phyloP scores from a whole-genome alignment of 2,888 invertebrate genomes.

The Athripsodes cinereus region DNA sequence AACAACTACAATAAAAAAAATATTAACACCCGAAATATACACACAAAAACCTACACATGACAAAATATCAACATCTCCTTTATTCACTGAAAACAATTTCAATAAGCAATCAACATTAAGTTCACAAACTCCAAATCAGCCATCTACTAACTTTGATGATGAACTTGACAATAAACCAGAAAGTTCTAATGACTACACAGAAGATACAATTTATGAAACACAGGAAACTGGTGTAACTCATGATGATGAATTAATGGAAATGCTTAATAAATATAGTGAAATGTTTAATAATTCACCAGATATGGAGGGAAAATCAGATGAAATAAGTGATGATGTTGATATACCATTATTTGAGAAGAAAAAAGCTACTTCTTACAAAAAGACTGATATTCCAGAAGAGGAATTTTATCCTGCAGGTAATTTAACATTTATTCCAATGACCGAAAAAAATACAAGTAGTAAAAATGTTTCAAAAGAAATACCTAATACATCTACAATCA shows the following conservation, averaged over 20 bases:
- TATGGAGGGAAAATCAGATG: conserved; percentile 8
- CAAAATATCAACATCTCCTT: background rate
- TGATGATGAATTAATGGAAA: conserved; percentile 25
- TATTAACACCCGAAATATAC: background rate
- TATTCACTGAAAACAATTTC: background rate
- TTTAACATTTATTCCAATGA: background rate
- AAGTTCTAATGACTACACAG: background rate
- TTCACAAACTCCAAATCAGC: conserved; percentile 11
- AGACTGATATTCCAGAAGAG: conserved; percentile 7
- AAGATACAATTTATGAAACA: conserved; percentile 1
- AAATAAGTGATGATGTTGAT: conserved; percentile 6
- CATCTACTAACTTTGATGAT: background rate
- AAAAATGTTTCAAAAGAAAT: background rate
- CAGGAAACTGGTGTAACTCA: conserved; percentile 1
- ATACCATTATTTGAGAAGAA: conserved; percentile 14
- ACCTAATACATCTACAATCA: background rate
- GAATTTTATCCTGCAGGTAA: background rate
- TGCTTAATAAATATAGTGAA: conserved; percentile 25
- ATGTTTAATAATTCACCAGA: conserved; percentile 18
- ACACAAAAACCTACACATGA: background rate
- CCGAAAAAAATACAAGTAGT: background rate
- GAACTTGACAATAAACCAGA: background rate
- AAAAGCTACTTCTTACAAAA: conserved; percentile 13
- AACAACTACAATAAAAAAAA: conserved; percentile 1
- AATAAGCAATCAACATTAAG: conserved; percentile 9